Conservation (phyloP, 2,797 vertebrate genomes). For the Ataeniobius toweri region DNA sequence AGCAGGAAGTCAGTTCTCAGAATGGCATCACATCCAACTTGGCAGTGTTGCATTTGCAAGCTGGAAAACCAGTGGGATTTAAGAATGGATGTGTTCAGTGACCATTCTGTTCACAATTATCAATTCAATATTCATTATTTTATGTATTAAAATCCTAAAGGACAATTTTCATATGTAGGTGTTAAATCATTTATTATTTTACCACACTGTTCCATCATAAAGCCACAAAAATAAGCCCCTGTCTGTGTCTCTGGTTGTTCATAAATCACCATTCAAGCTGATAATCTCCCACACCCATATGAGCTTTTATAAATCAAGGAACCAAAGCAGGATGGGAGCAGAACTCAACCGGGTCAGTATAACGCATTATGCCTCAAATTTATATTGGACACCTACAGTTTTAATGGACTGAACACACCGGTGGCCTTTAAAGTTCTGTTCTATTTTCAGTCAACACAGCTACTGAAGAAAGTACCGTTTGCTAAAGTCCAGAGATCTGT, state of each 20-base stretch:
- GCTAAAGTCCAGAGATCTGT: background rate
- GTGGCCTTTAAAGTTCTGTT: background rate
- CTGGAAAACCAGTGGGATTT: background rate
- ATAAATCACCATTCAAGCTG: background rate
- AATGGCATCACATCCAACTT: background rate
- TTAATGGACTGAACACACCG: background rate
- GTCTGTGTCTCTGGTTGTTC: background rate
- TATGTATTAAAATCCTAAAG: background rate
- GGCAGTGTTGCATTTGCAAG: background rate
- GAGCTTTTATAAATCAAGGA: background rate
- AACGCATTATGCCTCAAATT: background rate
- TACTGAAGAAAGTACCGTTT: background rate
- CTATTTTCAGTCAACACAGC: background rate
- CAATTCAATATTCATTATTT: background rate
- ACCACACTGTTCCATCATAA: background rate
- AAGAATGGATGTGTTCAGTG: background rate
- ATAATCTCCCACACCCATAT: background rate
- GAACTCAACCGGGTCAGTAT: background rate
- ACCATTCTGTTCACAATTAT: background rate
- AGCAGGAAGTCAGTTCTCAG: background rate
- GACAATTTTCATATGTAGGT: background rate
- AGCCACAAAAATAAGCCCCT: background rate
- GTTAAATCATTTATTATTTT: background rate
- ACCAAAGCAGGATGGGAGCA: background rate
- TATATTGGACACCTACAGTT: background rate